Evolutionary conservation across 2,797 vertebrate genomes (phyloP).

Genomic region (Sebastes melanostomus): DNA sequence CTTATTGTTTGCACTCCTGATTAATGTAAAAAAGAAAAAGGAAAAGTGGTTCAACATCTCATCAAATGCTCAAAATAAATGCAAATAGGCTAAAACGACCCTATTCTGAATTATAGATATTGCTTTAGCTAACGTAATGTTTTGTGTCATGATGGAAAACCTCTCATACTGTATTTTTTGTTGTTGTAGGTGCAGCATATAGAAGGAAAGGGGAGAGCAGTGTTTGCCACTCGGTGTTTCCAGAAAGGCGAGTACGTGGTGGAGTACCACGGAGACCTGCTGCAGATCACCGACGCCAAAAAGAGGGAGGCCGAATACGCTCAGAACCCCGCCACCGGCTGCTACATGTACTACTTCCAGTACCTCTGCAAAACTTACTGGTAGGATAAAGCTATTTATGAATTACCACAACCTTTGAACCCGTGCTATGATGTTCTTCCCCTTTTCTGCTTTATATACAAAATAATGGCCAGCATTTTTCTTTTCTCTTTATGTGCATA

Average conservation of each 20-base stretch:
- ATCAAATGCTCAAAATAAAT: too few species aligned
- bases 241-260: slow-evolving; percentile 95
- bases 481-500: too few species aligned
- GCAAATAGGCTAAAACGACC: too few species aligned
- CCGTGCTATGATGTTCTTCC: too few species aligned
- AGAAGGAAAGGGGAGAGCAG: slow-evolving; percentile 93
- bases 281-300: slow-evolving; percentile 93
- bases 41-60: too few species aligned
- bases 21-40: too few species aligned
- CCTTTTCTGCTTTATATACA: too few species aligned
- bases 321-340: slow-evolving; percentile 92
- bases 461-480: too few species aligned
- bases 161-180: neutral
- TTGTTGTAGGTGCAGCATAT: slow-evolving; percentile 88
- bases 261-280: slow-evolving; percentile 97
- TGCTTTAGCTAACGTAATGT: too few species aligned
- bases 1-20: too few species aligned
- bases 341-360: slow-evolving; percentile 99
- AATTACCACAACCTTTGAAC: neutral
- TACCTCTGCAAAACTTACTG: slow-evolving; percentile 97
- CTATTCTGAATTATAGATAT: too few species aligned
- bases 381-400: slow-evolving; percentile 71
- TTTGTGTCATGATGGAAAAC: too few species aligned
- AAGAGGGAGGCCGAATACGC: slow-evolving; percentile 90
- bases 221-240: slow-evolving; percentile 91